Percentiles rank a stretch among this genome's conserved stretches.
These are phyloP conservation scores for Apogon hyalosoma DNA, from an alignment of 2,797 vertebrate species.

Conservation along the genomic window DNA sequence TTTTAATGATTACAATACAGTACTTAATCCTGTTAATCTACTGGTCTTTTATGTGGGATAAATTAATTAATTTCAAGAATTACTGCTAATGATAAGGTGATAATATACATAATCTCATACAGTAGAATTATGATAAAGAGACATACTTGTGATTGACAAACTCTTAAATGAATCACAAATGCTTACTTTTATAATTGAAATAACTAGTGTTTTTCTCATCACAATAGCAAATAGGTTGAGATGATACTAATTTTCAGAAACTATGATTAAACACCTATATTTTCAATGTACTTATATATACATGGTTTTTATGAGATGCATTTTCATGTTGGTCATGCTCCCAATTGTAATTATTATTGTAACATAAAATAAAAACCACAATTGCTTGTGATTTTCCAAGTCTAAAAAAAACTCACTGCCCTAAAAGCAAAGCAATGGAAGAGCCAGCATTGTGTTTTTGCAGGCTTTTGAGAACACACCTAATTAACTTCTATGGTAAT, in stretches of 20 bases:
- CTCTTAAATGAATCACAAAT: no score
- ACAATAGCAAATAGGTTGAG: no score
- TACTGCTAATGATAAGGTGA: no score
- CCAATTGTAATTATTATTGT: neutral
- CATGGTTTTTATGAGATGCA: neutral
- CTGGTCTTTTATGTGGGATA: no score
- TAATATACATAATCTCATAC: no score
- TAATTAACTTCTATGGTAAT: slow-evolving; percentile 21
- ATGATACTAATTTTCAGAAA: no score
- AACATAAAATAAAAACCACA: neutral
- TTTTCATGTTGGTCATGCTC: neutral
- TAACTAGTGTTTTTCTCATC: no score
- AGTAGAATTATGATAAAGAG: no score
- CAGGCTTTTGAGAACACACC: slow-evolving; percentile 12
- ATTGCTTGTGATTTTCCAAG: neutral
- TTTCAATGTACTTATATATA: neutral
- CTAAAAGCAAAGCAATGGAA: slow-evolving; percentile 1
- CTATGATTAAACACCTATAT: neutral
- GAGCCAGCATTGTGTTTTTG: neutral
- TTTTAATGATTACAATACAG: neutral
- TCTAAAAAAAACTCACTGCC: neutral
- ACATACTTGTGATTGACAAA: no score
- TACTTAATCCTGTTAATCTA: no score
- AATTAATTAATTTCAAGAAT: no score
- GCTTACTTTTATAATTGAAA: no score